These are phyloP conservation scores for Periphyllus acericola DNA, from an alignment of 2,888 invertebrate genomes.

Conservation along the genomic window DNA sequence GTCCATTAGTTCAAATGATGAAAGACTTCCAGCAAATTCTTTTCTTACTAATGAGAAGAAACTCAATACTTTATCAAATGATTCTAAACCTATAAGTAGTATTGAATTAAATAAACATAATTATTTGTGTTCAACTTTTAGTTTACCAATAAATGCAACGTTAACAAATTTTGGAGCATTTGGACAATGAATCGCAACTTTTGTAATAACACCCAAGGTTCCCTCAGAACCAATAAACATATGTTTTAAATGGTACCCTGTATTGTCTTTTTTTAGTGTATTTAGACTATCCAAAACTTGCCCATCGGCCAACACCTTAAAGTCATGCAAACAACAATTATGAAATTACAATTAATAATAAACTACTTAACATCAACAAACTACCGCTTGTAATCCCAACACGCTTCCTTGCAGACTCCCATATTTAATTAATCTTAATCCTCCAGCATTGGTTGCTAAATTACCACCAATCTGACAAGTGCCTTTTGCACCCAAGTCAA, in stretches of 20 bases:
- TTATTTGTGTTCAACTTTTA: conserved; percentile 17
- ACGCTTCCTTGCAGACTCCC: conserved; percentile 94
- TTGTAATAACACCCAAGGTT: conserved; percentile 92
- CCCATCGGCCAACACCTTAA: conserved; percentile 84
- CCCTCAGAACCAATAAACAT: conserved; percentile 98
- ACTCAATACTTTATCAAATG: conserved; percentile 81
- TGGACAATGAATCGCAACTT: conserved; percentile 90
- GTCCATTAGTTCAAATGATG: conserved; percentile 97
- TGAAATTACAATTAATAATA: background rate
- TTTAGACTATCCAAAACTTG: conserved; percentile 86
- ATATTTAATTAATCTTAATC: conserved; percentile 90
- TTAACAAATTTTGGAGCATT: conserved; percentile 83
- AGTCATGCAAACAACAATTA: background rate
- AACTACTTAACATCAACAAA: conserved; percentile 62
- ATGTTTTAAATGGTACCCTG: conserved; percentile 96
- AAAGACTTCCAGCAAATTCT: conserved; percentile 87
- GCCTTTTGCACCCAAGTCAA: conserved; percentile 97
- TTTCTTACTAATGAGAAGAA: conserved; percentile 80
- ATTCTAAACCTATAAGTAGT: conserved; percentile 74
- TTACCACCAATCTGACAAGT: conserved; percentile 96
- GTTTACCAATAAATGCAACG: conserved; percentile 86
- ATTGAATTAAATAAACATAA: conserved; percentile 37
- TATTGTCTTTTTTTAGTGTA: conserved; percentile 94
- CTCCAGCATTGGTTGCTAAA: conserved; percentile 96
- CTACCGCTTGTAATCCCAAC: conserved; percentile 91